Evolutionary conservation across 2,113 vertebrate species (phyloP), one percentile per base, ranked within the genome.

Genomic region (Octodon degus): DNA sequence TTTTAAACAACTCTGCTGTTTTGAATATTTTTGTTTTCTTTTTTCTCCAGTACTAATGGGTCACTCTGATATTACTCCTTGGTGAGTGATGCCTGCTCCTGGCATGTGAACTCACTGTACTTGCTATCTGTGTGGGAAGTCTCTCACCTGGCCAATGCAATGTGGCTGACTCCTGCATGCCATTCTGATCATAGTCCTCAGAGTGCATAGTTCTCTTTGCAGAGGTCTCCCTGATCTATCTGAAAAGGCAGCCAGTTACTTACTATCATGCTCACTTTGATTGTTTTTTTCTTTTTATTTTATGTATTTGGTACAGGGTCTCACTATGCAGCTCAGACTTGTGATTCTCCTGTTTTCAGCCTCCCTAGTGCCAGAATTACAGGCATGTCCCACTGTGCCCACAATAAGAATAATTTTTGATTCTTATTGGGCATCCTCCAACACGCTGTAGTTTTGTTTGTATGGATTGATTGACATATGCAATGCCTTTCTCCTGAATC

Each of bases 1-100:
- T 67, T 96, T 95, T 47, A 96, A 77, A 95, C 79, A 22, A 83
- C 77, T 86, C 60, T 81, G 24, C 40, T 95, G 30, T 76, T 96
- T 65, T 68, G 47, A 90, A 80, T 67, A 13, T 0, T 89, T 81
- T 79, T 53, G 4, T 53, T 9, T 1, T n/a, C n/a, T 43, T 65
- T 74, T n/a, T 34, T 50, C 40, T 16, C 50, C 32, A 80, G 24
- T 79, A 58, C 25, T 86, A 86, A 76, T 34, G 40, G 19, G n/a
- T 40, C 72, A 12, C 63, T 96, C 30, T 87, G 34, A 76, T 63
- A 74, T 60, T 81, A 50, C 58, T 68, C 30, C 17, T 62, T 72
- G 79, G 47, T 79, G n/a, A 90, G 30, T 27, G 34, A 87, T 67
- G 11, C 4, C 60, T 93, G 6, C 43, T 86, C 58, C 63, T 76